A percentile compares a stretch with the other conserved stretches of the same genome.
These are phyloP conservation scores for Mallateleia sp. DNA, from an alignment of 2,888 invertebrate genomes.

Conservation along the genomic window DNA sequence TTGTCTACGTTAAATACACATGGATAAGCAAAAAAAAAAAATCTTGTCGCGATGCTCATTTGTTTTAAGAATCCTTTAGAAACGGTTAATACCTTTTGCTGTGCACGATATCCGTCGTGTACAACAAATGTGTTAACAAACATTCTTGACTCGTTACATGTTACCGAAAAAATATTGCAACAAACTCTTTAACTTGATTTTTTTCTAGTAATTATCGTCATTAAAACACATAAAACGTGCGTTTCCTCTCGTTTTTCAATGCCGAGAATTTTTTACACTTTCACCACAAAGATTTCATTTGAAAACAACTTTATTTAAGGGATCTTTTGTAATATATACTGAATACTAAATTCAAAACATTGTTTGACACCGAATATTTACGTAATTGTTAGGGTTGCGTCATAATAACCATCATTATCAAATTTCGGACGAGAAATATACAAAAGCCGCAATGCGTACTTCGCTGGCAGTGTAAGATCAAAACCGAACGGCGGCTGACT, in stretches of 20 bases:
- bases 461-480: conserved; percentile 48
- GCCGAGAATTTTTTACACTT: background rate
- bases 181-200: no score
- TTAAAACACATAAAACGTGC: no score
- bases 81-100: conserved; percentile 22
- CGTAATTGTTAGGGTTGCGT: conserved; percentile 31
- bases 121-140: background rate
- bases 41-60: conserved; percentile 11
- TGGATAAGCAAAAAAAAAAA: conserved; percentile 22
- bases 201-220: no score
- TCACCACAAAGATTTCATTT: background rate
- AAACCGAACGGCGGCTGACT: conserved; percentile 47
- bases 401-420: conserved; percentile 57
- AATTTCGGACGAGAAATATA: conserved; percentile 37
- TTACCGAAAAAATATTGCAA: no score
- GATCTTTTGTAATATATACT: background rate
- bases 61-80: conserved; percentile 9
- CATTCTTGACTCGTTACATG: conserved; percentile 4
- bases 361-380: conserved; percentile 18
- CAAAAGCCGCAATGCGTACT: conserved; percentile 59
- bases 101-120: conserved; percentile 2
- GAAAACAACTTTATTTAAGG: background rate
- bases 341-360: conserved; percentile 27
- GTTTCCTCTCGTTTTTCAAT: background rate
- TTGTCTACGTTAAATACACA: conserved; percentile 31